These are phyloP conservation scores for Xiphophorus birchmanni DNA, from an alignment of 2,797 vertebrate species.

Conservation along the genomic window DNA sequence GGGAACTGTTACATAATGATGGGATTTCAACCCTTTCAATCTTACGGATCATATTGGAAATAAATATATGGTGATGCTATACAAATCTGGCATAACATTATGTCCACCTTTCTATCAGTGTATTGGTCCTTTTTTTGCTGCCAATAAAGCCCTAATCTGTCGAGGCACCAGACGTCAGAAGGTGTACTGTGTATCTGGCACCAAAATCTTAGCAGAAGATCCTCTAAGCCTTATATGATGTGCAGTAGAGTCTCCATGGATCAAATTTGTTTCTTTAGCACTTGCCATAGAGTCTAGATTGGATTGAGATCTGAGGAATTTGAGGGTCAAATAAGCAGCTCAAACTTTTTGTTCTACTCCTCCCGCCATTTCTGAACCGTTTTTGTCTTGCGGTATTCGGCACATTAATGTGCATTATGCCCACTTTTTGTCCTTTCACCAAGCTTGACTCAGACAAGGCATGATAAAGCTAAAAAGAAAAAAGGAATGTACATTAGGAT, in stretches of 20 bases:
- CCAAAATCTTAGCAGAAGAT: neutral
- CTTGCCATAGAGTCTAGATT: neutral
- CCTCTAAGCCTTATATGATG: neutral
- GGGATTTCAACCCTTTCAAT: neutral
- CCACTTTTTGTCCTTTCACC: constrained; percentile 6
- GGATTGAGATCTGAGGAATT: neutral
- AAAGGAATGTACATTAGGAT: neutral
- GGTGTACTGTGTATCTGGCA: neutral
- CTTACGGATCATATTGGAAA: neutral
- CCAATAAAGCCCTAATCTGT: neutral
- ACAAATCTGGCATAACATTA: neutral
- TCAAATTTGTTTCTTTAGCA: neutral
- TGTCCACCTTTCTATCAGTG: neutral
- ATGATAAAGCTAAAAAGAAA: neutral
- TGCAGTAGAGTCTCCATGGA: neutral
- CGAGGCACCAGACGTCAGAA: neutral
- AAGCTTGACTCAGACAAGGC: neutral
- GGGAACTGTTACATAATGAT: neutral
- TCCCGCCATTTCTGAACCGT: neutral
- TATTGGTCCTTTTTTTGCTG: neutral
- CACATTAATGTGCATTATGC: neutral
- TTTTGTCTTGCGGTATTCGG: neutral
- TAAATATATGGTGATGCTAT: neutral
- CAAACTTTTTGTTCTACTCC: neutral
- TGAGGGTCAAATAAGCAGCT: neutral